Evolutionary conservation across 2,113 vertebrate genomes (phyloP).

Genomic region (Ammodramus savannarum): DNA sequence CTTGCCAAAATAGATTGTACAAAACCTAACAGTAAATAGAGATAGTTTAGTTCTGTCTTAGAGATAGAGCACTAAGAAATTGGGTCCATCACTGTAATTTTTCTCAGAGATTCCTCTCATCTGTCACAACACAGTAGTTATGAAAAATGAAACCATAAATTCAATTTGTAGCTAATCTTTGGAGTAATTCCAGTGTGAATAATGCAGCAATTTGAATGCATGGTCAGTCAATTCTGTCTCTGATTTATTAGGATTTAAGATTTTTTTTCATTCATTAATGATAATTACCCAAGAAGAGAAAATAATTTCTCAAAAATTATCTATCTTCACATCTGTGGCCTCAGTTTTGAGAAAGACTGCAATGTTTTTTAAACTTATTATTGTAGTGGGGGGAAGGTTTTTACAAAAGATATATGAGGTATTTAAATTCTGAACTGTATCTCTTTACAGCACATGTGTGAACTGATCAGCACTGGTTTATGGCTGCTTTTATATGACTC

Average conservation of each 20-base stretch:
- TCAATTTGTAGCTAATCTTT: constrained; percentile 85
- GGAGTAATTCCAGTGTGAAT: constrained; percentile 83
- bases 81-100: constrained; percentile 73
- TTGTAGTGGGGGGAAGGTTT: background rate
- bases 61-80: constrained; percentile 64
- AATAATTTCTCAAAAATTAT: constrained; percentile 74
- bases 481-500: constrained; percentile 54
- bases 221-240: constrained; percentile 75
- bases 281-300: constrained; percentile 77
- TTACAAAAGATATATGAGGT: constrained; percentile 63
- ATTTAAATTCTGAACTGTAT: constrained; percentile 68
- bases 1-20: constrained; percentile 70
- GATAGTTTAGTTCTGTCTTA: constrained; percentile 64
- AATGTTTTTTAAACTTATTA: constrained; percentile 69
- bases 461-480: constrained; percentile 65
- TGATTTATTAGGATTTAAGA: constrained; percentile 81
- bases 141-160: constrained; percentile 85
- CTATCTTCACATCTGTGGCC: constrained; percentile 53
- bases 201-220: constrained; percentile 81
- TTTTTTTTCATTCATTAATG: constrained; percentile 77
- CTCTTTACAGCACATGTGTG: constrained; percentile 64
- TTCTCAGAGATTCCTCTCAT: constrained; percentile 71
- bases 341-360: constrained; percentile 55
- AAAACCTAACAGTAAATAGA: constrained; percentile 59
- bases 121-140: constrained; percentile 78